Conservation (phyloP, 2,888 invertebrate genomes). For the Holacanthella duospinosa region DNA sequence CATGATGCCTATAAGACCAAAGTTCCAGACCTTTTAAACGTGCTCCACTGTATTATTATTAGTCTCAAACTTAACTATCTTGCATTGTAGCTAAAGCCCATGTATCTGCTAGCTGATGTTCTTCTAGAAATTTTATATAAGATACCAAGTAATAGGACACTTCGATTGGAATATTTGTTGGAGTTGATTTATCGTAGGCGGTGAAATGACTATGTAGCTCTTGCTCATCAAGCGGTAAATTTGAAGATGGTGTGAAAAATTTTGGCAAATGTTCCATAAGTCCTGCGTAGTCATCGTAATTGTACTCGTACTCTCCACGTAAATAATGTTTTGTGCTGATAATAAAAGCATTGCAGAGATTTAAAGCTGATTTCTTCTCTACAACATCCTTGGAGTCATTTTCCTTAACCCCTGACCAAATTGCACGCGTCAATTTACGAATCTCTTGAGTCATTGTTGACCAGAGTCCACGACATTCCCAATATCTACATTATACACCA, state of each 20-base stretch:
- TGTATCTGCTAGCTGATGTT: not conserved
- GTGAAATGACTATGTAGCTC: not conserved
- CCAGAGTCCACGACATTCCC: slow-evolving; percentile 1
- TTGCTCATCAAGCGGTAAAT: not conserved
- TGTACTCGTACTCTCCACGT: slow-evolving; percentile 1
- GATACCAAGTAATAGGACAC: slow-evolving; percentile 8
- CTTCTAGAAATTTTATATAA: slow-evolving; percentile 6
- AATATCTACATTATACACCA: slow-evolving; percentile 1
- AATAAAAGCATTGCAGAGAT: not conserved
- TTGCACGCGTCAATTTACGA: not conserved
- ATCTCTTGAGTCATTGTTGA: slow-evolving; percentile 3
- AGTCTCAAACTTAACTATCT: not conserved
- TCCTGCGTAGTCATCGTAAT: not conserved
- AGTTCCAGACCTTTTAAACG: not conserved
- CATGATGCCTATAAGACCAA: too few relatives aligned
- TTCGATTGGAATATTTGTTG: slow-evolving; percentile 11
- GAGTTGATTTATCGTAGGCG: slow-evolving; percentile 9
- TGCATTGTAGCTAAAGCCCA: not conserved
- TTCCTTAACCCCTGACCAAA: slow-evolving; percentile 1
- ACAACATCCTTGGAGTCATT: not conserved
- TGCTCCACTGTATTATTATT: not conserved
- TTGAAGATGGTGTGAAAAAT: not conserved
- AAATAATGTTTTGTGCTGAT: slow-evolving; percentile 5
- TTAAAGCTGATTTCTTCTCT: slow-evolving; percentile 4
- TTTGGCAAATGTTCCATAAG: not conserved